Evolutionary conservation across 2,888 invertebrate genomes (phyloP).

Genomic region (Panopea generosa): DNA sequence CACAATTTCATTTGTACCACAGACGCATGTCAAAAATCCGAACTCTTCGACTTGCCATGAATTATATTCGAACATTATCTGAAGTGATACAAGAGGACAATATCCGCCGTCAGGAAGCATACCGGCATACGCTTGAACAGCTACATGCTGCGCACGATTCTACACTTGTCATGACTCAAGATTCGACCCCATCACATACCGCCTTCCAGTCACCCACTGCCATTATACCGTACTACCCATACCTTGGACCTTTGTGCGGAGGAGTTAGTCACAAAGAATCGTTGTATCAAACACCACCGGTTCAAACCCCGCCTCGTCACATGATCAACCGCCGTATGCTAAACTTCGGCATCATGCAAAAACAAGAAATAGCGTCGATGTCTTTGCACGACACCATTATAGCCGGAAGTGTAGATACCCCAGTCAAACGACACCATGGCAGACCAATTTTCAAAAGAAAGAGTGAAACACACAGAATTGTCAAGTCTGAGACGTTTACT

Average conservation of each 20-base stretch:
- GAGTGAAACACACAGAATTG: neutral
- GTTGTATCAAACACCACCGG: slow-evolving; percentile 42
- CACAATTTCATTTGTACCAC: slow-evolving; percentile 63
- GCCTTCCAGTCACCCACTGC: slow-evolving; percentile 22
- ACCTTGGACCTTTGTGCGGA: slow-evolving; percentile 35
- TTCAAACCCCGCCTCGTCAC: slow-evolving; percentile 18
- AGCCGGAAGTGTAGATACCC: slow-evolving; percentile 14
- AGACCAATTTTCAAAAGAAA: no score
- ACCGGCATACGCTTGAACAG: slow-evolving; percentile 34
- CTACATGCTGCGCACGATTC: slow-evolving; percentile 20
- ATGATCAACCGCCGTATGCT: slow-evolving; percentile 38
- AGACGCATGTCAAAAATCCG: slow-evolving; percentile 73
- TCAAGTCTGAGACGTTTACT: slow-evolving; percentile 34
- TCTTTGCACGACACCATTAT: neutral
- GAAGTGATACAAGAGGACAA: slow-evolving; percentile 65
- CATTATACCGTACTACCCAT: slow-evolving; percentile 33
- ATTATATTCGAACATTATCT: slow-evolving; percentile 68
- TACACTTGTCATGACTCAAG: neutral
- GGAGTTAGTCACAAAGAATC: neutral
- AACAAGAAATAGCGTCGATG: neutral
- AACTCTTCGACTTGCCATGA: slow-evolving; percentile 70
- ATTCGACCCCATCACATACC: neutral
- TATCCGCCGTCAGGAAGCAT: slow-evolving; percentile 35
- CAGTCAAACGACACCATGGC: slow-evolving; percentile 13
- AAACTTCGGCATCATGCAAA: slow-evolving; percentile 25